Evolutionary conservation across 2,888 invertebrate species (phyloP).

Genomic region (Rotaria socialis): DNA sequence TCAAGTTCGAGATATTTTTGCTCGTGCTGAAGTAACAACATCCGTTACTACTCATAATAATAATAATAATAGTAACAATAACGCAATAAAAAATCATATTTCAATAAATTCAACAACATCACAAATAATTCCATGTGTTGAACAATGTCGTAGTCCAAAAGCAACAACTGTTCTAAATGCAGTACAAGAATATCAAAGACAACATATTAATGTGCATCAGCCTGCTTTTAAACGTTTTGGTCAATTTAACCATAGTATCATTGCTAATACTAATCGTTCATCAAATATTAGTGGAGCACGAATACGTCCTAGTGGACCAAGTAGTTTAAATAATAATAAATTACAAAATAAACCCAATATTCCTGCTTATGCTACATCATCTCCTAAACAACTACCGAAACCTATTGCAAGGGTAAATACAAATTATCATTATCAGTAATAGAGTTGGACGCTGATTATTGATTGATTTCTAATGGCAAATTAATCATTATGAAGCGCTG

Average conservation of each 20-base stretch:
- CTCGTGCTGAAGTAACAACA: background rate
- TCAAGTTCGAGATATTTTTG: slow-evolving; percentile 29
- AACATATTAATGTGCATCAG: background rate
- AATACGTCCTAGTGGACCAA: background rate
- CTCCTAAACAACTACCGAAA: slow-evolving; percentile 16
- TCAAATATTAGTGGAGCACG: background rate
- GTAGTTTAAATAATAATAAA: background rate
- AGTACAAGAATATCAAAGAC: slow-evolving; percentile 31
- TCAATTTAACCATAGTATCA: background rate
- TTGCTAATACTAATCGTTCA: background rate
- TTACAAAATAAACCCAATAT: background rate
- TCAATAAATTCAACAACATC: background rate
- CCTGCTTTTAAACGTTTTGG: background rate
- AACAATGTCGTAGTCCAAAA: background rate
- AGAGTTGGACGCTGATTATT: too few relatives aligned
- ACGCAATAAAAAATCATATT: background rate
- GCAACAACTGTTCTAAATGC: background rate
- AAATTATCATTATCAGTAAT: too few relatives aligned
- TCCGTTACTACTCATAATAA: background rate
- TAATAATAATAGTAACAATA: too few relatives aligned
- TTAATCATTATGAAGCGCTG: too few relatives aligned
- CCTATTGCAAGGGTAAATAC: background rate
- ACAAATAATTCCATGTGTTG: background rate
- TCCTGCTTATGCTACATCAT: background rate
- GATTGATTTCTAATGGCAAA: too few relatives aligned